phyloP scores from a whole-genome alignment of 2,888 invertebrate genomes.

The Pocota personata region DNA sequence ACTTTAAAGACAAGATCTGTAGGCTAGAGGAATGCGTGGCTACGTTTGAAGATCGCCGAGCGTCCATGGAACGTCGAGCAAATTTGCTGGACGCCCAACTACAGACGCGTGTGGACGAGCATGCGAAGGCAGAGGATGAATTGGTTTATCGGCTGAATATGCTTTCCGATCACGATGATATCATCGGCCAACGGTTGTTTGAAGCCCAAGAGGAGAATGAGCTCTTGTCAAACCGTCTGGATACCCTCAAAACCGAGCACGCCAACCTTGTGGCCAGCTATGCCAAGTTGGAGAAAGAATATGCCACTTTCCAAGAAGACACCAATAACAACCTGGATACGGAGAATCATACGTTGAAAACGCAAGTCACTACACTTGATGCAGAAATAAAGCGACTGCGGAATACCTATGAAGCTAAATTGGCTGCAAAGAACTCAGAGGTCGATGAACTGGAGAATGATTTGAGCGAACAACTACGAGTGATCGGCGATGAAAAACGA shows the following conservation, averaged over 20 bases:
- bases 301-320: slow-evolving; percentile 79
- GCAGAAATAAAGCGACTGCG: slow-evolving; percentile 83
- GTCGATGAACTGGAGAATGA: slow-evolving; percentile 84
- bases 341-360: slow-evolving; percentile 76
- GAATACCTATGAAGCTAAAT: slow-evolving; percentile 81
- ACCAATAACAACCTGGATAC: slow-evolving; percentile 82
- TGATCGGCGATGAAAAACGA: slow-evolving; percentile 78
- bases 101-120: slow-evolving; percentile 85
- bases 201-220: slow-evolving; percentile 84
- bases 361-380: slow-evolving; percentile 83
- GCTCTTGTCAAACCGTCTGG: slow-evolving; percentile 82
- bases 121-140: slow-evolving; percentile 86
- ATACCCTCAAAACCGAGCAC: slow-evolving; percentile 83
- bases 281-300: slow-evolving; percentile 82
- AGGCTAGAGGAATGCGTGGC: slow-evolving; percentile 87
- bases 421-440: slow-evolving; percentile 82
- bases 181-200: slow-evolving; percentile 85
- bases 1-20: slow-evolving; percentile 86
- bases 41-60: slow-evolving; percentile 85
- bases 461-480: slow-evolving; percentile 82
- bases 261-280: slow-evolving; percentile 82
- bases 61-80: slow-evolving; percentile 85
- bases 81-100: slow-evolving; percentile 86
- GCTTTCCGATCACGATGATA: slow-evolving; percentile 86
- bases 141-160: slow-evolving; percentile 86